Evolutionary conservation across 2,888 invertebrate species (phyloP).

Genomic region (Chaetogeoica ovagalla): DNA sequence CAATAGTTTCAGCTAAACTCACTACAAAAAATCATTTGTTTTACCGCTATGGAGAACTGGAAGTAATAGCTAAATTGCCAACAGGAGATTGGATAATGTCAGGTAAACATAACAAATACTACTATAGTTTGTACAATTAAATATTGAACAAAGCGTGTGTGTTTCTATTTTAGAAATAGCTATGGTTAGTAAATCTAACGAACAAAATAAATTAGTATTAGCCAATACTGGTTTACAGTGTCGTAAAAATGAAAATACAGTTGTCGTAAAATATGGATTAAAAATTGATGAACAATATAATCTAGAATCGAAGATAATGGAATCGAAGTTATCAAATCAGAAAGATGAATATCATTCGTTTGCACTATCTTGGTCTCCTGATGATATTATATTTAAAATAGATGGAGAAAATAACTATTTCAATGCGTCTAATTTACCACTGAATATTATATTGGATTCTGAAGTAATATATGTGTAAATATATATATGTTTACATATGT

Average conservation of each 20-base stretch:
- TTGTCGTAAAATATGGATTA: slow-evolving; percentile 11
- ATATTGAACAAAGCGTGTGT: neutral
- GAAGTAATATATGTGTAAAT: neutral
- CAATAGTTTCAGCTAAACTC: slow-evolving; percentile 69
- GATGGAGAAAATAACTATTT: neutral
- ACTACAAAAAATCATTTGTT: slow-evolving; percentile 67
- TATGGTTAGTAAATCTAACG: slow-evolving; percentile 21
- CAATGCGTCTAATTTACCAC: slow-evolving; percentile 3
- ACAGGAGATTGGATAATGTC: slow-evolving; percentile 79
- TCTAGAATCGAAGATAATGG: neutral
- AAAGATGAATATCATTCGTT: slow-evolving; percentile 12
- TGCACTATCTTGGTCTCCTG: slow-evolving; percentile 16
- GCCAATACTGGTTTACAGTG: slow-evolving; percentile 10
- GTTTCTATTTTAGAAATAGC: slow-evolving; percentile 19
- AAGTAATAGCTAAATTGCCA: slow-evolving; percentile 73
- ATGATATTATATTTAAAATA: slow-evolving; percentile 1
- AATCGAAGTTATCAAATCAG: too few species aligned
- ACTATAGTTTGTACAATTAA: neutral
- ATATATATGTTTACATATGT: too few species aligned
- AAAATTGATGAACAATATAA: slow-evolving; percentile 12
- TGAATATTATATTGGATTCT: slow-evolving; percentile 10
- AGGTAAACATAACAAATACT: slow-evolving; percentile 61
- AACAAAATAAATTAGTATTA: slow-evolving; percentile 2
- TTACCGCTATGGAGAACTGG: slow-evolving; percentile 72
- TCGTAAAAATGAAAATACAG: neutral